A percentile compares a stretch with the other conserved stretches of the same genome.
Conservation (phyloP, 37 sponge, comb jelly and placozoan species). For the Axinella damicornis region DNA sequence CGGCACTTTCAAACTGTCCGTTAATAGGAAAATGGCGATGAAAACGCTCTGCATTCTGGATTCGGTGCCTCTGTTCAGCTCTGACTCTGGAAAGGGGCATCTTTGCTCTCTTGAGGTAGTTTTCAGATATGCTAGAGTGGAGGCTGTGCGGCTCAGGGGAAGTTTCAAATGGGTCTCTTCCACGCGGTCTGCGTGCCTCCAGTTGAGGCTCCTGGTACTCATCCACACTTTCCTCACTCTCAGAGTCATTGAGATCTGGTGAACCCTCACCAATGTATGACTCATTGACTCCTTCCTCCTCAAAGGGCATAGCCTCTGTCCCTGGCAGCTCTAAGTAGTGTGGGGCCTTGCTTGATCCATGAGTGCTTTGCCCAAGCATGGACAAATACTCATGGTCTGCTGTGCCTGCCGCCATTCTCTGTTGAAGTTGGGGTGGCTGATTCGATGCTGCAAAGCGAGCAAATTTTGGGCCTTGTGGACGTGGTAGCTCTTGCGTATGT, state of each 20-base stretch:
- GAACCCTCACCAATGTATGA: background rate
- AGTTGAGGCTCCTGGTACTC: background rate
- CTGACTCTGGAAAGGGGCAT: background rate
- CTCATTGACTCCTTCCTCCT: background rate
- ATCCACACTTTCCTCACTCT: background rate
- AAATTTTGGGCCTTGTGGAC: no score
- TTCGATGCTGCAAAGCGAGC: no score
- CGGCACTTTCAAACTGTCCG: background rate
- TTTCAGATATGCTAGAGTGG: background rate
- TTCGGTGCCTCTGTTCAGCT: background rate
- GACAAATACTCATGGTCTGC: no score
- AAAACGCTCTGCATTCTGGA: background rate
- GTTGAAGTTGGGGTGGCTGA: no score
- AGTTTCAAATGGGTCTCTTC: constrained; percentile 1
- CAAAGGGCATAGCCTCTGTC: no score
- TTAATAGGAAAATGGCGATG: background rate
- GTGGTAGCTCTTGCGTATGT: no score
- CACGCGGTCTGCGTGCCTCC: background rate
- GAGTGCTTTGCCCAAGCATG: no score
- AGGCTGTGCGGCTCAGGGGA: constrained; percentile 27
- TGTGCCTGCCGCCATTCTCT: no score
- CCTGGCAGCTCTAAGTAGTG: no score
- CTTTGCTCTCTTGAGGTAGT: no score
- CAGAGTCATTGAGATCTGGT: background rate
- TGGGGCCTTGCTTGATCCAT: no score